These are phyloP conservation scores for Protobothrops mucrosquamatus DNA, from an alignment of 2,113 vertebrate species.

Conservation along the genomic window DNA sequence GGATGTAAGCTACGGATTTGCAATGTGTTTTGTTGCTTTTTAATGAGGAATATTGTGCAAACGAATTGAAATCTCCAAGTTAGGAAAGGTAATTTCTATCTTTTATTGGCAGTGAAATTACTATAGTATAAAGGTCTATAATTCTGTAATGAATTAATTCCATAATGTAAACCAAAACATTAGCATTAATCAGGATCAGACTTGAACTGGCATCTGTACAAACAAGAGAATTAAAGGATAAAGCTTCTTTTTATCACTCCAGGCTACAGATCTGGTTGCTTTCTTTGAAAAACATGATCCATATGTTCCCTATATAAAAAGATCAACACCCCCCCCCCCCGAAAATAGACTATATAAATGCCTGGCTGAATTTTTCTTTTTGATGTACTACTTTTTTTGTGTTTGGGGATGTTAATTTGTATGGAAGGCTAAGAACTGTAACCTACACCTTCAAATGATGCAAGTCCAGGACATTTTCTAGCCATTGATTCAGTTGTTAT, in stretches of 20 bases:
- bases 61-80: not conserved
- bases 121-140: not conserved
- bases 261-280: not conserved
- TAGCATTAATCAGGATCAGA: not conserved
- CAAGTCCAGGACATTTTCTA: not conserved
- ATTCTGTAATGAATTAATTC: not conserved
- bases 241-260: not conserved
- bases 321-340: not conserved
- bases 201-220: not conserved
- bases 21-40: not conserved
- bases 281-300: not conserved
- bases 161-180: not conserved
- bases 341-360: not conserved
- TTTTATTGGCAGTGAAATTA: not conserved
- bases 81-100: not conserved
- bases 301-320: not conserved
- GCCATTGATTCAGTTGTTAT: not conserved
- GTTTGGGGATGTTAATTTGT: not conserved
- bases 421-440: not conserved
- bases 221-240: not conserved
- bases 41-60: not conserved
- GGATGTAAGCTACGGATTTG: not conserved
- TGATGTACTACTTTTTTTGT: not conserved
- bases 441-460: not conserved
- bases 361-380: not conserved